phyloP scores from a whole-genome alignment of 2,888 invertebrate species.

The Endomychus coccineus region DNA sequence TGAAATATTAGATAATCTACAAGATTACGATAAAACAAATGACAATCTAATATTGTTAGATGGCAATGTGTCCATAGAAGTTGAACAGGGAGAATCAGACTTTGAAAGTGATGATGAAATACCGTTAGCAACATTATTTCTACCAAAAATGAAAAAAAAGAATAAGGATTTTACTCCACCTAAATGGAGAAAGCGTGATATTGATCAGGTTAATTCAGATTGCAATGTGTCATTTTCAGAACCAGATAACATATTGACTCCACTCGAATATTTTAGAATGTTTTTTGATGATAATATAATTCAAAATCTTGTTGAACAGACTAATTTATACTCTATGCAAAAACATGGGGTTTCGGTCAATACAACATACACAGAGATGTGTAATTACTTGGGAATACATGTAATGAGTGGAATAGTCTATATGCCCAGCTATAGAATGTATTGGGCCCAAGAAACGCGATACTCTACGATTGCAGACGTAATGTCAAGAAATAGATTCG shows the following conservation, averaged over 20 bases:
- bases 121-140: too few species aligned
- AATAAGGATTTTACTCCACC: too few species aligned
- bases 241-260: slow-evolving; percentile 12
- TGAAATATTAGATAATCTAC: too few species aligned
- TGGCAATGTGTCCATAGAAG: too few species aligned
- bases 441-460: slow-evolving; percentile 23
- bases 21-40: too few species aligned
- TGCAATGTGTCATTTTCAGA: slow-evolving; percentile 8
- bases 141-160: too few species aligned
- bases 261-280: slow-evolving; percentile 19
- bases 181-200: too few species aligned
- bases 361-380: slow-evolving; percentile 21
- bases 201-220: slow-evolving; percentile 4
- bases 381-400: slow-evolving; percentile 23
- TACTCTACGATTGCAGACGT: slow-evolving; percentile 22
- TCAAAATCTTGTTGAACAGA: slow-evolving; percentile 18
- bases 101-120: too few species aligned
- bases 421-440: slow-evolving; percentile 25
- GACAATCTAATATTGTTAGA: too few species aligned
- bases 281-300: slow-evolving; percentile 20
- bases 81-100: too few species aligned
- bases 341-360: slow-evolving; percentile 19
- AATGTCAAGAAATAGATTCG: slow-evolving; percentile 25
- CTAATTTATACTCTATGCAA: slow-evolving; percentile 23
- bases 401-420: slow-evolving; percentile 20